These are phyloP conservation scores for Chironomus riparius DNA, from an alignment of 2,888 invertebrate species.

Conservation along the genomic window DNA sequence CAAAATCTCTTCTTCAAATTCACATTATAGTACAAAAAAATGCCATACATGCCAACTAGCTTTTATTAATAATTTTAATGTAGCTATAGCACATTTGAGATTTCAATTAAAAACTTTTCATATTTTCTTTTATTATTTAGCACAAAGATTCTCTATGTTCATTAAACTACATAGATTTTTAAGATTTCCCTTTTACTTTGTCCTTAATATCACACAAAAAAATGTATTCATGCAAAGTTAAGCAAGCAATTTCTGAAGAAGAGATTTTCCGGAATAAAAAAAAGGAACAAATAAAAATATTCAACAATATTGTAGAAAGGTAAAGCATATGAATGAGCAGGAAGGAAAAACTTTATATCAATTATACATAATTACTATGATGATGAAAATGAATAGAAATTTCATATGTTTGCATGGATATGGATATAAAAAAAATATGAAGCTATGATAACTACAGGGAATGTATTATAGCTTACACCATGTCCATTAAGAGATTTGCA, in stretches of 20 bases:
- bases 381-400: background rate
- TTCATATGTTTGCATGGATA: background rate
- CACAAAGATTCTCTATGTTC: background rate
- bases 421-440: too few relatives aligned
- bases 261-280: background rate
- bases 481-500: too few relatives aligned
- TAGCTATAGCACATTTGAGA: background rate
- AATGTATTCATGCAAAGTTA: background rate
- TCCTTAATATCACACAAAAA: background rate
- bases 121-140: background rate
- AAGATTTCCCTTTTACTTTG: background rate
- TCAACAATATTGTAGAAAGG: background rate
- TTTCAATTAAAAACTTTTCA: background rate
- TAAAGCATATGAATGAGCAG: background rate
- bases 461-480: too few relatives aligned
- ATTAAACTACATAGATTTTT: background rate
- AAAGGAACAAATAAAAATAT: too few relatives aligned
- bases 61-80: background rate
- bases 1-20: background rate
- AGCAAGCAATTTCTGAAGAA: background rate
- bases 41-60: background rate
- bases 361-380: background rate
- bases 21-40: background rate
- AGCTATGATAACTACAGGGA: too few relatives aligned
- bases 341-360: background rate